Evolutionary conservation across 1,140 invertebrate genomes (phyloP).

Genomic region (Zaprionus ghesquierei): DNA sequence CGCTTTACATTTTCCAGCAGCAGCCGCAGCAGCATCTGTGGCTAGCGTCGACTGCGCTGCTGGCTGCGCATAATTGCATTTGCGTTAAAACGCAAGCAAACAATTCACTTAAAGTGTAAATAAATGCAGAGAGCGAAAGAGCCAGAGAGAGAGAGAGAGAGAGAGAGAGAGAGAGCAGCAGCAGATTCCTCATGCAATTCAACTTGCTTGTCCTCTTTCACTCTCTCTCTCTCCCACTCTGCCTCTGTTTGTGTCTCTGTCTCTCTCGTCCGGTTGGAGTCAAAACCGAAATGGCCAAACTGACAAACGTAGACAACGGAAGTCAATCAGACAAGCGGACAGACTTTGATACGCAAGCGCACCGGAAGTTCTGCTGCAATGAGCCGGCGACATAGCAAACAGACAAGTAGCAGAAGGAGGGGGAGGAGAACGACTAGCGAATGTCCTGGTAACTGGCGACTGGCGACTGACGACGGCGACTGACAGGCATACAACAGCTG

Average conservation of each 20-base stretch:
- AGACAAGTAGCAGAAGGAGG: not conserved
- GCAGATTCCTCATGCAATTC: conserved; percentile 28
- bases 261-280: conserved; percentile 29
- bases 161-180: conserved; percentile 15
- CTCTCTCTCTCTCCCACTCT: not conserved
- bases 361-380: conserved; percentile 75
- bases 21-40: conserved; percentile 18
- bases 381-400: conserved; percentile 48
- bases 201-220: not conserved
- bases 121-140: conserved; percentile 55
- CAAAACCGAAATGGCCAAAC: conserved; percentile 77
- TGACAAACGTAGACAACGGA: conserved; percentile 79
- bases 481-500: conserved; percentile 66
- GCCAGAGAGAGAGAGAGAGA: not conserved
- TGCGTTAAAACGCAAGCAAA: conserved; percentile 79
- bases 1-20: conserved; percentile 46
- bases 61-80: conserved; percentile 64
- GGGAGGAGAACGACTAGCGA: not conserved
- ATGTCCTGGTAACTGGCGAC: conserved; percentile 54
- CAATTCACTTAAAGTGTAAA: conserved; percentile 81
- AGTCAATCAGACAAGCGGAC: conserved; percentile 76
- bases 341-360: conserved; percentile 78
- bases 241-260: not conserved
- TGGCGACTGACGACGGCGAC: not conserved
- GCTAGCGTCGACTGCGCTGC: conserved; percentile 24